Conservation (phyloP, 1,140 invertebrate species). For the Dendroctonus ponderosae region DNA sequence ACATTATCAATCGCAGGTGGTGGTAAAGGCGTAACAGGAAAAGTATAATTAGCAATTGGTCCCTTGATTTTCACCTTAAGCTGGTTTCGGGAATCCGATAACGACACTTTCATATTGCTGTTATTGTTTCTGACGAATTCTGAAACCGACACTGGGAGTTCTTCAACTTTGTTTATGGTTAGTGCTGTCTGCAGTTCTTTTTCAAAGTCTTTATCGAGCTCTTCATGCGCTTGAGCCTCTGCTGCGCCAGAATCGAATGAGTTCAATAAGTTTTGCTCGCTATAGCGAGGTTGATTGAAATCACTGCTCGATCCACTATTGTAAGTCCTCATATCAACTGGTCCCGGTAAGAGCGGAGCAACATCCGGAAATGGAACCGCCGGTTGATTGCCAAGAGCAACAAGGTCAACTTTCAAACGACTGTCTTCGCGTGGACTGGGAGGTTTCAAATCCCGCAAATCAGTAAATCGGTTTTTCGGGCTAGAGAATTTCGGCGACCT, state of each 20-base stretch:
- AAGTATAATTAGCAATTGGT: slow-evolving; percentile 75
- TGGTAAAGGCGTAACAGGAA: slow-evolving; percentile 56
- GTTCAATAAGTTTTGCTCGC: slow-evolving; percentile 61
- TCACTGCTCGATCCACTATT: slow-evolving; percentile 58
- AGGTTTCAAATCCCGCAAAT: slow-evolving; percentile 49
- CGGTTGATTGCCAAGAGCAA: slow-evolving; percentile 36
- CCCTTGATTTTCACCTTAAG: slow-evolving; percentile 90
- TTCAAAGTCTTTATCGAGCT: slow-evolving; percentile 76
- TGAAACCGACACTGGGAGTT: slow-evolving; percentile 51
- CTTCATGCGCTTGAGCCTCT: slow-evolving; percentile 64
- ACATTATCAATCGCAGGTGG: slow-evolving; percentile 49
- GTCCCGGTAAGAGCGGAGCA: slow-evolving; percentile 72
- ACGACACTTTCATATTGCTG: slow-evolving; percentile 63
- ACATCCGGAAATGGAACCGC: slow-evolving; percentile 58
- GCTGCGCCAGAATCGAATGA: slow-evolving; percentile 64
- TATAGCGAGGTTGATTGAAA: slow-evolving; percentile 57
- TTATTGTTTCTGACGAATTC: slow-evolving; percentile 51
- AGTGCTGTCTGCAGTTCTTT: slow-evolving; percentile 69
- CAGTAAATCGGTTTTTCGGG: slow-evolving; percentile 50
- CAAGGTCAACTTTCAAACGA: slow-evolving; percentile 35
- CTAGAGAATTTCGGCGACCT: slow-evolving; percentile 58
- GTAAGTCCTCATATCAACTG: slow-evolving; percentile 85
- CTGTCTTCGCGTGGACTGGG: slow-evolving; percentile 47
- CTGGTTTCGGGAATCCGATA: slow-evolving; percentile 76
- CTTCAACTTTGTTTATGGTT: slow-evolving; percentile 55